phyloP scores from a whole-genome alignment of 2,888 invertebrate genomes.

The Linnaemya tessellans region DNA sequence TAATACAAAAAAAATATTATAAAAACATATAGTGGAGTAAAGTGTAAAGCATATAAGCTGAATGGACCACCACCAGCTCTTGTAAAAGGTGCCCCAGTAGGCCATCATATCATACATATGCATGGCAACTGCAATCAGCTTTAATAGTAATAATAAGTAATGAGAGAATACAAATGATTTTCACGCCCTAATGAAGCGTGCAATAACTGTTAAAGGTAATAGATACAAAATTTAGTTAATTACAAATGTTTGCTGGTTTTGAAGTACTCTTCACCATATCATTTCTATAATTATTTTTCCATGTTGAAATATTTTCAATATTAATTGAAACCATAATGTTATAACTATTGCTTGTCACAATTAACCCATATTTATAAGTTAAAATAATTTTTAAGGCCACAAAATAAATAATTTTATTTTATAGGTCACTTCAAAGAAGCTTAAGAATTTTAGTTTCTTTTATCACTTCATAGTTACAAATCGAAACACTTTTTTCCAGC shows the following conservation, averaged over 20 bases:
- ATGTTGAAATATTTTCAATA: neutral
- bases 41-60: neutral
- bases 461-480: neutral
- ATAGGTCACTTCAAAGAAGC: neutral
- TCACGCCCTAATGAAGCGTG: neutral
- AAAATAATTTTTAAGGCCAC: neutral
- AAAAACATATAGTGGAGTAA: conserved; percentile 6
- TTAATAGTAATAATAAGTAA: conserved; percentile 1
- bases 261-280: too few species aligned
- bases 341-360: neutral
- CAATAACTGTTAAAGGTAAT: neutral
- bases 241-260: neutral
- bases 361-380: neutral
- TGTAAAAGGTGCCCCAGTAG: neutral
- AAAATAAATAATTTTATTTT: neutral
- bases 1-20: conserved; percentile 36
- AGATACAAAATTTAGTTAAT: neutral
- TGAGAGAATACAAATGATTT: neutral
- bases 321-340: neutral
- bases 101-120: neutral
- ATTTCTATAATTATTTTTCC: neutral
- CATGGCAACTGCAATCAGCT: neutral
- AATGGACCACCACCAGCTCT: conserved; percentile 11
- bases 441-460: neutral
- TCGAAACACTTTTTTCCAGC: neutral